These are phyloP conservation scores for Spermophilus dauricus DNA, from an alignment of 2,113 vertebrate genomes.

Conservation along the genomic window DNA sequence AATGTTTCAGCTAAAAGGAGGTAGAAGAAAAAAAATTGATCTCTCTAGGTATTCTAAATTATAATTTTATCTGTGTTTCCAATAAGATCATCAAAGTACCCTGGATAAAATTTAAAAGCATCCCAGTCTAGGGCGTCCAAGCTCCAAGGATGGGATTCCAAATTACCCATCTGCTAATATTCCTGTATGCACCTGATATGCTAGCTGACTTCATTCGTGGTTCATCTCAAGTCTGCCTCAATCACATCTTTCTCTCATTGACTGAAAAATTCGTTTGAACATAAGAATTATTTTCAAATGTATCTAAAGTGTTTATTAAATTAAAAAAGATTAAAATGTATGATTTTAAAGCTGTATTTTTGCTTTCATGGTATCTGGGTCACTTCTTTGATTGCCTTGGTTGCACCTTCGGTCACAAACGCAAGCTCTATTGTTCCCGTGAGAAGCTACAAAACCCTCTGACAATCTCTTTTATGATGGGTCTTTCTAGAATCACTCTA, in stretches of 20 bases:
- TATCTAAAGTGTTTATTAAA: conserved; percentile 10
- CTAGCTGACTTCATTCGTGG: no score
- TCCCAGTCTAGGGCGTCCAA: background rate
- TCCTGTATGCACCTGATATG: fast-evolving
- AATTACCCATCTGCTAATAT: fast-evolving
- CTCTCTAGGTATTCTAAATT: conserved; percentile 15
- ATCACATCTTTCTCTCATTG: background rate
- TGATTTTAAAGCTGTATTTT: background rate
- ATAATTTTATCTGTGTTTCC: conserved; percentile 55
- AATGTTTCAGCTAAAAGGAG: conserved; percentile 51
- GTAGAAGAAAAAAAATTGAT: conserved; percentile 27
- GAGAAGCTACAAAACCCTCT: background rate
- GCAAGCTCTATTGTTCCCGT: background rate
- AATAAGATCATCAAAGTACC: conserved; percentile 12
- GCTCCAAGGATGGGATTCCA: background rate
- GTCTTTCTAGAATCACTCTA: conserved; percentile 6
- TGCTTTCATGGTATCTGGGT: conserved; percentile 15
- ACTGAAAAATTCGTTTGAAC: background rate
- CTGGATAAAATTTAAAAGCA: background rate
- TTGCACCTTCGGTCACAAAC: background rate
- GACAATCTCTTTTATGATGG: background rate
- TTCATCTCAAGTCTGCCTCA: background rate
- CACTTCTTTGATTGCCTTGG: background rate
- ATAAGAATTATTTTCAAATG: background rate
- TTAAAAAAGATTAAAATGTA: background rate